Conservation (phyloP, 2,113 vertebrate species). For the Fukomys damarensis region DNA sequence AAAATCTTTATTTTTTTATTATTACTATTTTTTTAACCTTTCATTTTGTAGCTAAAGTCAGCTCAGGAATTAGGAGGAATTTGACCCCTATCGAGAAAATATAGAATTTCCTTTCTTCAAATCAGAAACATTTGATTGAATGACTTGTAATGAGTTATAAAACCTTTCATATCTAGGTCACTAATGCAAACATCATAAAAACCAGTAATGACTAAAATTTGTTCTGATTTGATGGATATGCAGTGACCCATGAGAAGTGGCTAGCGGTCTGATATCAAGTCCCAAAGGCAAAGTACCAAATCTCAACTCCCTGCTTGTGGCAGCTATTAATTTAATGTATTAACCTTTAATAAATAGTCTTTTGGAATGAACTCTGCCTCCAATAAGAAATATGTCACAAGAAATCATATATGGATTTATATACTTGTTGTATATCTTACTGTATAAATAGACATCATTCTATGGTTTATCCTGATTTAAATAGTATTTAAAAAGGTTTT, state of each 20-base stretch:
- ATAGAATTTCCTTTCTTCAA: background rate
- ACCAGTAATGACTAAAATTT: slow-evolving; percentile 11
- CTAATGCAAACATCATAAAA: background rate
- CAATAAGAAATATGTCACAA: background rate
- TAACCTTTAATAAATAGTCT: slow-evolving; percentile 2
- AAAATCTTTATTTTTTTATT: too few species aligned
- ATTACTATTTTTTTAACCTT: background rate
- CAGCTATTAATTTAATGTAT: slow-evolving; percentile 15
- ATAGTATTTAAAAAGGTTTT: background rate
- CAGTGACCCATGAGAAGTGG: background rate
- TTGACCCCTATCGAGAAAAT: background rate
- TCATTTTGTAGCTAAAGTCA: background rate
- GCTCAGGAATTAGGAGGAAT: background rate
- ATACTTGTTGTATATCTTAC: background rate
- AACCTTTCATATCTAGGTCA: slow-evolving; percentile 24
- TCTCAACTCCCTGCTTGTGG: background rate
- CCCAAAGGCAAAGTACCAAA: background rate
- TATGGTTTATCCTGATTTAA: background rate
- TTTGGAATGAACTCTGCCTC: background rate
- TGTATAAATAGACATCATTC: background rate
- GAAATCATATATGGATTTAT: slow-evolving; percentile 2
- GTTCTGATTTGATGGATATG: slow-evolving; percentile 6
- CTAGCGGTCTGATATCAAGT: background rate
- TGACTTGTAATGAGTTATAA: background rate
- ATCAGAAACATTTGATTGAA: slow-evolving; percentile 25